These are phyloP conservation scores for Rhagoletis zephyria DNA, from an alignment of 1,140 invertebrate species.

Conservation along the genomic window DNA sequence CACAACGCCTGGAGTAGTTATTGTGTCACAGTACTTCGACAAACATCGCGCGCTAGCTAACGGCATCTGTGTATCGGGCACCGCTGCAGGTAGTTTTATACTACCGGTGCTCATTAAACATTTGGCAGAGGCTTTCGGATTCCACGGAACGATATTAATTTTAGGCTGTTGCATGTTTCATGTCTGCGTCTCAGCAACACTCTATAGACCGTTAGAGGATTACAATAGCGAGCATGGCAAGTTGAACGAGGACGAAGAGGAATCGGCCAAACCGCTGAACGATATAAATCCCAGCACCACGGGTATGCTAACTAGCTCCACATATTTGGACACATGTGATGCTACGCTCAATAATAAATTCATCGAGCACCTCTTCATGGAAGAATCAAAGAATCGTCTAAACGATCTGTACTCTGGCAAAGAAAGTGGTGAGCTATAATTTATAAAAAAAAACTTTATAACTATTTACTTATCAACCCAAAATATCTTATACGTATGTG, in stretches of 20 bases:
- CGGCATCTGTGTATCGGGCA: constrained; percentile 85
- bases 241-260: constrained; percentile 59
- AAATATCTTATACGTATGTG: no score
- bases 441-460: neutral
- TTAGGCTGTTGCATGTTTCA: constrained; percentile 85
- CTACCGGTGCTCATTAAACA: constrained; percentile 83
- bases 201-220: constrained; percentile 78
- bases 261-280: constrained; percentile 60
- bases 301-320: constrained; percentile 69
- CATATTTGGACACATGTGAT: constrained; percentile 69
- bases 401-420: constrained; percentile 69
- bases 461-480: no score
- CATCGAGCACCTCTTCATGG: constrained; percentile 71
- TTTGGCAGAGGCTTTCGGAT: constrained; percentile 79
- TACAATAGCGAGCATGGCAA: constrained; percentile 52
- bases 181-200: constrained; percentile 81
- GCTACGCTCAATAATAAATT: constrained; percentile 68
- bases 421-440: constrained; percentile 60
- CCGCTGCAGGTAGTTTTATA: constrained; percentile 84
- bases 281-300: constrained; percentile 69
- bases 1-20: constrained; percentile 85
- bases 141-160: constrained; percentile 82
- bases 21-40: constrained; percentile 86
- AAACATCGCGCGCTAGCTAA: constrained; percentile 85
- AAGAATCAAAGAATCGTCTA: constrained; percentile 70